Base-by-base conservation (phyloP, 2,888 invertebrate species). In the Agrilus cyanescens region DNA sequence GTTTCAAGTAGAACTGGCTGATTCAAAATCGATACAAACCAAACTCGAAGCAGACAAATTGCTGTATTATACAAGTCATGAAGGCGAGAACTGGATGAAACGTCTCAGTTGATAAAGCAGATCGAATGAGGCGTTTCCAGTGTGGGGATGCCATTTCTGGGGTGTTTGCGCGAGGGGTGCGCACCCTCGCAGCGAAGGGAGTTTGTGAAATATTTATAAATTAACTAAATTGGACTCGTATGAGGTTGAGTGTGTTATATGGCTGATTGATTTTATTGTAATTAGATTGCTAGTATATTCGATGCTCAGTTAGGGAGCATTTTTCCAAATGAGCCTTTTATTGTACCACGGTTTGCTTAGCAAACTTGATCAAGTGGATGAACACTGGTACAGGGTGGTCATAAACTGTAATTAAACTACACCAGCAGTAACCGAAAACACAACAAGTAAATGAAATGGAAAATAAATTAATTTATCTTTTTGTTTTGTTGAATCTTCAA, bases 1-100 rank as follows among this genome's bases (percentile, higher is more conserved):
- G 25, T 25, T 25, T 25, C 25, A 10, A 25, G 25, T 25, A 10
- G 25, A 10, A 3, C 10, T 25, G 25, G 25, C 10, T 25, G 25
- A 25, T 25, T 25, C 25, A 40, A 50, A 56, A 57, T 57, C 55
- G 53, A 55, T 56, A 54, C 53, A 55, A 52, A 51, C 53, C 55
- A 52, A 54, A 54, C 50, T 50, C 51, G 47, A 51, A 53, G 54
- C 46, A 56, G 58, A 60, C 61, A 62, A 61, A 62, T 62, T 58
- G 60, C 57, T 54, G 54, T 59, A 60, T 60, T 61, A 61, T 62
- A 57, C 62, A 57, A 61, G 60, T 58, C 60, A 60, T 60, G 59
- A 60, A 61, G 57, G 60, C 59, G 59, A 59, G 57, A 58, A 59
- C 56, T 55, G 58, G 56, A 61, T 60, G 57, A 59, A 60, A 57